These are phyloP conservation scores for Trichomycterus rosablanca DNA, from an alignment of 2,113 vertebrate genomes.

Conservation along the genomic window DNA sequence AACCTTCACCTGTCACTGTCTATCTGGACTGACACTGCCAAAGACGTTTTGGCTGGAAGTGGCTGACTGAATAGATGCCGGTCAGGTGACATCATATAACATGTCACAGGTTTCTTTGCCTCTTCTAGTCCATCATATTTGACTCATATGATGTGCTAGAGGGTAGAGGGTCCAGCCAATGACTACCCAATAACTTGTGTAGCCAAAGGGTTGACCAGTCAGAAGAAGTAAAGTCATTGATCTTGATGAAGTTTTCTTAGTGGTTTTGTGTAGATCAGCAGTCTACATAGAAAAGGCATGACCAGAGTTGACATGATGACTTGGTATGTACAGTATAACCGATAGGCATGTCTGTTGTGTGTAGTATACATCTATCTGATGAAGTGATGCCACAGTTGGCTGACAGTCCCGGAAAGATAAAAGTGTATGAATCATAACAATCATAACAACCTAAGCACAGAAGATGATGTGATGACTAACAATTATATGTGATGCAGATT, in stretches of 20 bases:
- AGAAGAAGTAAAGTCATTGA: slow-evolving; percentile 59
- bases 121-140: slow-evolving; percentile 15
- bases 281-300: neutral
- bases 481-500: too few species aligned
- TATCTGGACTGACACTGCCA: slow-evolving; percentile 36
- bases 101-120: slow-evolving; percentile 15
- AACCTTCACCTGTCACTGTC: slow-evolving; percentile 51
- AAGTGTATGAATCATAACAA: slow-evolving; percentile 2
- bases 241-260: slow-evolving; percentile 28
- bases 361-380: slow-evolving; percentile 6
- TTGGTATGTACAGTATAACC: slow-evolving; percentile 19
- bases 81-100: slow-evolving; percentile 22
- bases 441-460: neutral
- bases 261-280: slow-evolving; percentile 9
- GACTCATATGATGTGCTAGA: slow-evolving; percentile 20
- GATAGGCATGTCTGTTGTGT: slow-evolving; percentile 21
- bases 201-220: slow-evolving; percentile 58
- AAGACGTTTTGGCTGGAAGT: slow-evolving; percentile 27
- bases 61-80: slow-evolving; percentile 61
- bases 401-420: neutral
- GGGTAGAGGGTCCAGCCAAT: slow-evolving; percentile 13
- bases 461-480: too few species aligned
- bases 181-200: slow-evolving; percentile 46
- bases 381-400: slow-evolving; percentile 1
- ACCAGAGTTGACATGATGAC: slow-evolving; percentile 11